A percentile compares a stretch with the other conserved stretches of the same genome.
These are phyloP conservation scores for Pachycephus smyrnensis DNA, from an alignment of 2,888 invertebrate species.

Conservation along the genomic window DNA sequence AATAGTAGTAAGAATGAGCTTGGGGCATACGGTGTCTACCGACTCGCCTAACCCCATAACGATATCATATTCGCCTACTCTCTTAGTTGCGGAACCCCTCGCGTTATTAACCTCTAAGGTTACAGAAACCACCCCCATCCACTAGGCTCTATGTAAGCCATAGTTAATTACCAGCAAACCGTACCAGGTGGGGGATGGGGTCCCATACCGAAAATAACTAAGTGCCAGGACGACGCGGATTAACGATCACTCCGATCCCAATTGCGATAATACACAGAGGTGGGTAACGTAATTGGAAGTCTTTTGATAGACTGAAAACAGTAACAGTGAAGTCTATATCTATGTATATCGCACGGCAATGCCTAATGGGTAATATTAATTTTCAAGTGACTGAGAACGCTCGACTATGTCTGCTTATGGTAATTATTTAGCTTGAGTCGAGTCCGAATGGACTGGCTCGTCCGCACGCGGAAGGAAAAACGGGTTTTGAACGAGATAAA, in stretches of 20 bases:
- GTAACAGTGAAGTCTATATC: neutral
- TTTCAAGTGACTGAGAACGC: neutral
- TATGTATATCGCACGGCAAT: neutral
- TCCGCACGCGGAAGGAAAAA: neutral
- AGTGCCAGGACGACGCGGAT: neutral
- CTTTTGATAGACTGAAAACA: no score
- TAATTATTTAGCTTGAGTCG: neutral
- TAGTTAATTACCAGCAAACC: constrained; percentile 59
- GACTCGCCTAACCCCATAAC: constrained; percentile 48
- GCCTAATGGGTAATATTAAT: neutral
- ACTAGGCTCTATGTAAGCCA: constrained; percentile 46
- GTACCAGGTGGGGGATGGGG: constrained; percentile 24
- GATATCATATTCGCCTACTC: constrained; percentile 60
- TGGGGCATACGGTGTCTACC: neutral
- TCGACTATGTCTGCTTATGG: neutral
- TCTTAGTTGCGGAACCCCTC: constrained; percentile 22
- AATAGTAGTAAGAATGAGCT: neutral
- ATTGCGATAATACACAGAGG: no score
- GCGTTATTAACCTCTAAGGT: constrained; percentile 66
- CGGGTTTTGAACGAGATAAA: constrained; percentile 1
- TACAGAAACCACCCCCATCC: constrained; percentile 55
- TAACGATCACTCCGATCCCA: neutral
- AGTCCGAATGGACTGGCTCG: neutral
- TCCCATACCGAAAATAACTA: neutral
- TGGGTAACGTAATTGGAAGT: no score